Base-by-base conservation (phyloP, 2,797 vertebrate species). In the Lemur catta region DNA sequence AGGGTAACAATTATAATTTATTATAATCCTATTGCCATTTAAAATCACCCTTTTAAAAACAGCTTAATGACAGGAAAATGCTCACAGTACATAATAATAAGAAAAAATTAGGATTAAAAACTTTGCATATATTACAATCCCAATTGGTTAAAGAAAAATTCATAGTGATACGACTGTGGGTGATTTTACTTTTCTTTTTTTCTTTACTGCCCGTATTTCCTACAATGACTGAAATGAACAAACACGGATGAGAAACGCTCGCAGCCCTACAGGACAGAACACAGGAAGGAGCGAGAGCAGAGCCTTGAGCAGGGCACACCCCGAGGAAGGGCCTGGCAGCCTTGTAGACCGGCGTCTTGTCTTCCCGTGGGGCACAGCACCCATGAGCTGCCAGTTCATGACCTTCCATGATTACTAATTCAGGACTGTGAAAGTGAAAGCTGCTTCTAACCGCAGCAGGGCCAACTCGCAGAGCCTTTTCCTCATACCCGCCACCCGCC, bases 211-310 rank as follows among this genome's bases (percentile, higher is more conserved):
- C 61, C 22, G 12, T 0, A 7, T 26, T n/a, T 50, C 71, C 81
- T 8, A 7, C 6, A 0, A 0, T 28, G 48, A 55, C 33, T 26
- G 17, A 2, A 52, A 35, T 7, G 9, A 26, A 1, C 3, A 7
- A 14, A 14, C 0, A 13, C 28, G 4, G 35, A 2, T 0, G 2
- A 41, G 30, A 50, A 28, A 10, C 2, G 1, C 43, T 18, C 0
- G 0, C 30, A 13, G 28, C 2, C 10, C 10, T 0, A 1, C 2
- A 5, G 55, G 71, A 14, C 15, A 2, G 50, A 57, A 12, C 0
- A 1, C 33, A 2, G 6, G 1, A 35, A 1, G 4, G 1, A 1
- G 7, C 14, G 6, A 1, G 6, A 5, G 22, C 52, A 18, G 65
- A 18, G 43, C 17, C 22, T 1, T 0, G 15, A 57, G 74, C 20